Evolutionary conservation across 2,888 invertebrate genomes (phyloP), one percentile per base, ranked within the genome.

Genomic region (Athalia cordata): DNA sequence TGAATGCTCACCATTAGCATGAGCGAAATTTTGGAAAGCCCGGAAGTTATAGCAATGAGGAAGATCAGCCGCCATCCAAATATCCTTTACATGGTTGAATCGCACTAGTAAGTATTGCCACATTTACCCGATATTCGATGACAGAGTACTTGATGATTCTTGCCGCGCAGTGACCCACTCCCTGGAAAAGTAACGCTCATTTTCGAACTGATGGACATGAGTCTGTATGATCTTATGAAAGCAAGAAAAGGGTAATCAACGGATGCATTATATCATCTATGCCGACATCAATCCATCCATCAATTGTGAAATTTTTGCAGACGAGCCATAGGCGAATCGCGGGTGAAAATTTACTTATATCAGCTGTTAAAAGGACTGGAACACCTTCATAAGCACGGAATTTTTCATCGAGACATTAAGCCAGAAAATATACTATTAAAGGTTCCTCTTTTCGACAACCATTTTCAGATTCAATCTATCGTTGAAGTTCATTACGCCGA

Each of bases 121-220:
- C 15, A 50, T 67, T 61, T 1, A 57, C 62, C 77, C 47, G 13
- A 57, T 52, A 65, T 72, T 64, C 52, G 66, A 55, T 68, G 59
- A 13, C 13, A 15, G n/a, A 62, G 62, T 8, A 62, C 8, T 3
- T 43, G 11, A 9, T 0, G 45, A 11, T 9, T 64, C 49, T 82
- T 79, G 65, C 79, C 61, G 81, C 86, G 82, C 85, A 94, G 94
- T 88, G 93, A 94, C 86, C 91, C 92, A 62, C 88, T 91, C 75
- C 90, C 92, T 29, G 93, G 94, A 50, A 91, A 92, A 83, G 90
- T 94, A 65, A 92, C 92, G 29, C 90, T 94, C 77, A 92, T 94
- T 74, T 94, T 94, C 85, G 94, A 94, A 86, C 87, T 94, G 70
- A 94, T 94, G 94, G 94, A 94, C 83, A 93, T 94, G 93, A 94